phyloP scores from a whole-genome alignment of 2,888 invertebrate species.

The Timema podura region DNA sequence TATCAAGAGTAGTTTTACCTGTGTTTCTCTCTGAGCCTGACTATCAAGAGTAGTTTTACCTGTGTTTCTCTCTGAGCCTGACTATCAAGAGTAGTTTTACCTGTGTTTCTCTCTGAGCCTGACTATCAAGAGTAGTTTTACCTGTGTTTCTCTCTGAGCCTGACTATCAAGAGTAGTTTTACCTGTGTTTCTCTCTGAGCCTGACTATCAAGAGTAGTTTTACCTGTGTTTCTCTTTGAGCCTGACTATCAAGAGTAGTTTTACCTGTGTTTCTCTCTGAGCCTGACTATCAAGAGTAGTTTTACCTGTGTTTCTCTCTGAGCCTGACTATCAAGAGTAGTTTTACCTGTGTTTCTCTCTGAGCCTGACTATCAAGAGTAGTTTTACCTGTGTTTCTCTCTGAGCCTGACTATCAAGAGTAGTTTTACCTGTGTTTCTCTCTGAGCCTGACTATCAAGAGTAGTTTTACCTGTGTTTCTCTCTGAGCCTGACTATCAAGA shows the following conservation, averaged over 20 bases:
- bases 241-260: too few relatives aligned
- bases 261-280: conserved; percentile 75
- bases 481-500: conserved; percentile 48
- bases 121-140: conserved; percentile 41
- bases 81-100: conserved; percentile 41
- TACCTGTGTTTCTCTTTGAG: conserved; percentile 75
- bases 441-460: conserved; percentile 48
- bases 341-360: conserved; percentile 71
- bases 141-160: conserved; percentile 70
- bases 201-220: too few relatives aligned
- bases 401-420: conserved; percentile 44
- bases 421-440: conserved; percentile 65
- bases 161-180: conserved; percentile 36
- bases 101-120: conserved; percentile 70
- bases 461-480: conserved; percentile 64
- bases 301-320: conserved; percentile 71
- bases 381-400: conserved; percentile 67
- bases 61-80: conserved; percentile 68
- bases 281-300: too few relatives aligned
- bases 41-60: conserved; percentile 43
- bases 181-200: conserved; percentile 72
- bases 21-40: conserved; percentile 66
- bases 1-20: conserved; percentile 46
- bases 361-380: conserved; percentile 39
- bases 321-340: conserved; percentile 39